Percentiles rank a stretch among this genome's conserved stretches.
Evolutionary conservation across 2,113 vertebrate genomes (phyloP).

Genomic region (Oryzias javanicus): DNA sequence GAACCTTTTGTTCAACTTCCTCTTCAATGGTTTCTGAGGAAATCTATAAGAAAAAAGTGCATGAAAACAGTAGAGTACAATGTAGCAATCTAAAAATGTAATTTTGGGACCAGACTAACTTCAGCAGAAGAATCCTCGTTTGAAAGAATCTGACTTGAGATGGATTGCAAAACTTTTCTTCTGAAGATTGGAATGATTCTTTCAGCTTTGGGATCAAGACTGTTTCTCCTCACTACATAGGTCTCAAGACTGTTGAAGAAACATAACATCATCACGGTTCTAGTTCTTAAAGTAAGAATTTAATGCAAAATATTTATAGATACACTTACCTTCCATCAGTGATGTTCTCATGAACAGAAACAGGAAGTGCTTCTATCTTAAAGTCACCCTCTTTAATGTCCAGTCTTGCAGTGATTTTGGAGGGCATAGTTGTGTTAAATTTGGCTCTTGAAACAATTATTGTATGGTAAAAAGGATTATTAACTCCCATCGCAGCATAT

Average conservation of each 20-base stretch:
- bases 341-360: constrained; percentile 69
- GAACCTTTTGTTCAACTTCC: background rate
- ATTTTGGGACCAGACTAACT: constrained; percentile 27
- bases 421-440: constrained; percentile 52
- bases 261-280: constrained; percentile 54
- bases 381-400: constrained; percentile 72
- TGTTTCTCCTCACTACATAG: constrained; percentile 77
- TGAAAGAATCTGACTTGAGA: constrained; percentile 58
- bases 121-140: constrained; percentile 23
- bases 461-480: constrained; percentile 80
- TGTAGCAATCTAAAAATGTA: background rate
- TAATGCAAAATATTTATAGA: too few species aligned
- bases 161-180: constrained; percentile 4
- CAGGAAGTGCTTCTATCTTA: constrained; percentile 76
- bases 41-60: constrained; percentile 47
- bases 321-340: constrained; percentile 67
- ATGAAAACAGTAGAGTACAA: background rate
- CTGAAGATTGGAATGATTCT: constrained; percentile 74
- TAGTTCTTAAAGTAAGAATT: constrained; percentile 54
- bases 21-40: constrained; percentile 57
- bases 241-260: constrained; percentile 72
- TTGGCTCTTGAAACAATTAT: constrained; percentile 71
- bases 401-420: constrained; percentile 73
- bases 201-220: constrained; percentile 61
- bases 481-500: constrained; percentile 80